Base-by-base conservation (phyloP, 2,113 vertebrate species). In the Hemiscyllium ocellatum region DNA sequence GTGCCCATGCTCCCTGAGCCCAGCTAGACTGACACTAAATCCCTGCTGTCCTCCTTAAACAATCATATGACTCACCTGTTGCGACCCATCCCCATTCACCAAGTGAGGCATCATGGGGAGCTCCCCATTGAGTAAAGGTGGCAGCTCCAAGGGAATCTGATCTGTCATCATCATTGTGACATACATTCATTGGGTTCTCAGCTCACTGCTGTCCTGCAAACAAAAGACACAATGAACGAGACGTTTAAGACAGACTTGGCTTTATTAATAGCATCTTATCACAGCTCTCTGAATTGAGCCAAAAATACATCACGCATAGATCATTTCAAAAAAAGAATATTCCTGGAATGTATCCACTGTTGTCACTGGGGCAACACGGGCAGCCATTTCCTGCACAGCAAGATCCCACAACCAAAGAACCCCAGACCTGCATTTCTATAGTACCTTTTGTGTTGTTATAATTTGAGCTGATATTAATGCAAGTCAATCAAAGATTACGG, bases 111-210 rank as follows among this genome's bases (percentile, higher is more conserved):
- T 98, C 98, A 99, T 98, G 96, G 99, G 97, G 95, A 99, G 98
- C 97, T 99, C 99, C 97, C 98, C 98, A 22, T 99, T 99, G 97
- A 99, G 98, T 98, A 99, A 96, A 68, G 99, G 98, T 95, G 99
- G 98, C 98, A 99, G 98, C 97, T 99, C 99, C 98, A 99, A 98
- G 96, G 99, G 99, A 97, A 99, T 99, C 97, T 99, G 99, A 98
- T 99, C 99, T 98, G 99, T 99, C 99, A 99, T 99, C 99, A 99
- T 99, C 99, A 99, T 99, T 98, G 99, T 99, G 99, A 99, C 99
- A 97, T 99, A 99, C 99, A 99, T 99, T 99, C 99, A 99, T 99
- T 99, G 99, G 99, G 98, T 98, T 98, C 98, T 98, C 98, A 98
- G 98, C 98, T 98, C 98, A 98, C 98, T 66, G 97, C 96, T 97